Conservation (phyloP, 2,113 vertebrate species). For the Cercocebus atys region DNA sequence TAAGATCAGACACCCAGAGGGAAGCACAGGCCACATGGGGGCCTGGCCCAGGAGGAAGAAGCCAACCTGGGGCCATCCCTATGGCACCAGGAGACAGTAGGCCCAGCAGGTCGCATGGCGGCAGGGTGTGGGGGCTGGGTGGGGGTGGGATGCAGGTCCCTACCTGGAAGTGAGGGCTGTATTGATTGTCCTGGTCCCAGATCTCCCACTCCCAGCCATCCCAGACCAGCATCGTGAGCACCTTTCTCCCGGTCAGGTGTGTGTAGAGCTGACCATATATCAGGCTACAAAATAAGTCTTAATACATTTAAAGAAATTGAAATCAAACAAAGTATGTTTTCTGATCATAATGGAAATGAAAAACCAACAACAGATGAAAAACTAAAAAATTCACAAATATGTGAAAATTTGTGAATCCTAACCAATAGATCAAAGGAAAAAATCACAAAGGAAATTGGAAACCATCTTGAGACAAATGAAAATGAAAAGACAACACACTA, state of each 20-base stretch:
- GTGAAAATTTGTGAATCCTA: not conserved
- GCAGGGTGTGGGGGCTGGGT: accelerated
- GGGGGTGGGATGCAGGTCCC: too few species aligned
- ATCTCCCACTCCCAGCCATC: constrained; percentile 86
- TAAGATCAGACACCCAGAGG: too few species aligned
- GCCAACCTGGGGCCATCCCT: not conserved
- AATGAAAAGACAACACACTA: not conserved
- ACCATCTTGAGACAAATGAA: not conserved
- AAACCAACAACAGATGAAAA: constrained; percentile 15
- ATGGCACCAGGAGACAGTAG: accelerated
- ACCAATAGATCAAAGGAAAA: not conserved
- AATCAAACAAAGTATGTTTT: not conserved
- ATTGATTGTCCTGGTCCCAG: constrained; percentile 94
- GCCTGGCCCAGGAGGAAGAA: not conserved
- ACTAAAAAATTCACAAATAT: constrained; percentile 1
- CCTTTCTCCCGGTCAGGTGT: constrained; percentile 91
- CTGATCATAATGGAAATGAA: not conserved
- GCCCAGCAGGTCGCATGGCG: accelerated
- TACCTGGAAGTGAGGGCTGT: constrained; percentile 97
- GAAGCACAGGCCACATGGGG: too few species aligned
- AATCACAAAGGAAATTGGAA: not conserved
- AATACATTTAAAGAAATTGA: not conserved
- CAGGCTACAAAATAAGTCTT: constrained; percentile 9
- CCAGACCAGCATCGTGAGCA: constrained; percentile 90
- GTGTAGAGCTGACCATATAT: constrained; percentile 90